Percentiles rank a stretch among this genome's conserved stretches.
Conservation (phyloP, 2,797 vertebrate species). For the Cygnus olor region DNA sequence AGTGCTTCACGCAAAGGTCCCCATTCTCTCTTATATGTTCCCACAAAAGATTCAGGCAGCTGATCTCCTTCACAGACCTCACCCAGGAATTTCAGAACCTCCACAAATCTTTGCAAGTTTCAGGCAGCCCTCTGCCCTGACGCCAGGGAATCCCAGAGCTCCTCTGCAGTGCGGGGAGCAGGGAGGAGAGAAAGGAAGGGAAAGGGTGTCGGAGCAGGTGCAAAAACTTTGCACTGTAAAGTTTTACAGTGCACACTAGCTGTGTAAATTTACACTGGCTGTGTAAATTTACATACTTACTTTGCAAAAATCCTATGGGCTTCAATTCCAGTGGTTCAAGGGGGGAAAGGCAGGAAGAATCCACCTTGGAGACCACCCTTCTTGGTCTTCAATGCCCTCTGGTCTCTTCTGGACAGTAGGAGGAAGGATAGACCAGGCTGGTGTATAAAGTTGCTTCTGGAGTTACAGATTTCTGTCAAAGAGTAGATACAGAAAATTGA, state of each 20-base stretch:
- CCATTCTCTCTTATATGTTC: neutral
- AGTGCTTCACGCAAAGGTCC: neutral
- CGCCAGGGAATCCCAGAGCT: neutral
- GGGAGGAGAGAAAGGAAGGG: neutral
- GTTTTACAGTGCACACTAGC: neutral
- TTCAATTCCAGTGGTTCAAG: neutral
- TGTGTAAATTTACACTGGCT: neutral
- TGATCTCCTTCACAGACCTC: neutral
- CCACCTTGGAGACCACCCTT: too few relatives aligned
- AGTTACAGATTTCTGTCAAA: neutral
- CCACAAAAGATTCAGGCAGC: neutral
- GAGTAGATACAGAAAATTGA: neutral
- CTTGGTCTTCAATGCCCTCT: neutral
- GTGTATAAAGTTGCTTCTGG: neutral
- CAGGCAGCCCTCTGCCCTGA: rapidly evolving
- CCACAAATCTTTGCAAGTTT: neutral
- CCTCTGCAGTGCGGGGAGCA: neutral
- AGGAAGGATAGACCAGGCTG: neutral
- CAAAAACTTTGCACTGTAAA: neutral
- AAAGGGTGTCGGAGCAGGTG: neutral
- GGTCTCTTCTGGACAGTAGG: neutral
- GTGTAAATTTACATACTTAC: neutral
- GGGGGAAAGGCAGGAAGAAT: neutral
- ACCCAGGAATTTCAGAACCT: neutral
- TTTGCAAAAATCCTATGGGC: neutral